Conservation (phyloP, 1,140 invertebrate genomes). For the Aphelenchoides avenae region DNA sequence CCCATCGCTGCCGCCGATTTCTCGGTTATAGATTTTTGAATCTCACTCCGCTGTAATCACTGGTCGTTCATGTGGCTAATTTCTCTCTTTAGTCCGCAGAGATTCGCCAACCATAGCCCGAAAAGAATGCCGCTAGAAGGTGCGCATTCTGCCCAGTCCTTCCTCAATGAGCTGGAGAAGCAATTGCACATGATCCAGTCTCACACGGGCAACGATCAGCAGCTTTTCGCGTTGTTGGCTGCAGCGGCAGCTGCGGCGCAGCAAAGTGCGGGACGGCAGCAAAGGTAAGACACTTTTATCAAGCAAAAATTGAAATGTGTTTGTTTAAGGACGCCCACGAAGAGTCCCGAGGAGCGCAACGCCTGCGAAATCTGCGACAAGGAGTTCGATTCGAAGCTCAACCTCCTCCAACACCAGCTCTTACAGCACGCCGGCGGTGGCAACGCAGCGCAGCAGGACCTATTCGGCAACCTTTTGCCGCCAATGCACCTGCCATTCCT, state of each 20-base stretch:
- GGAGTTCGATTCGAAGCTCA: slow-evolving; percentile 9
- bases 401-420: slow-evolving; percentile 22
- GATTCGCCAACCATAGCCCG: too few species aligned
- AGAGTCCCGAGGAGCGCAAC: not conserved
- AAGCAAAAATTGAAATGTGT: not conserved
- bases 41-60: too few species aligned
- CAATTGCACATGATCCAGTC: too few species aligned
- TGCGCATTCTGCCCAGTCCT: too few species aligned
- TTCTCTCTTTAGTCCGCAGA: too few species aligned
- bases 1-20: too few species aligned
- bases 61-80: too few species aligned
- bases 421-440: slow-evolving; percentile 11
- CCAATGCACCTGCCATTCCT: not conserved
- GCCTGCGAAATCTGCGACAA: slow-evolving; percentile 17
- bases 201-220: too few species aligned
- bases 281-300: not conserved
- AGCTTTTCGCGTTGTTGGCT: not conserved
- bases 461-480: not conserved
- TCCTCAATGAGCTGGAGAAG: too few species aligned
- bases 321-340: slow-evolving; percentile 4
- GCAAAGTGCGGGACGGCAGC: not conserved
- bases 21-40: too few species aligned
- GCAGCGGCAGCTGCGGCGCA: slow-evolving; percentile 4
- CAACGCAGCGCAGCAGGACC: slow-evolving; percentile 3
- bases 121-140: too few species aligned